A percentile compares a stretch with the other conserved stretches of the same genome.
These are phyloP conservation scores for Idaea aversata DNA, from an alignment of 2,888 invertebrate genomes.

Conservation along the genomic window DNA sequence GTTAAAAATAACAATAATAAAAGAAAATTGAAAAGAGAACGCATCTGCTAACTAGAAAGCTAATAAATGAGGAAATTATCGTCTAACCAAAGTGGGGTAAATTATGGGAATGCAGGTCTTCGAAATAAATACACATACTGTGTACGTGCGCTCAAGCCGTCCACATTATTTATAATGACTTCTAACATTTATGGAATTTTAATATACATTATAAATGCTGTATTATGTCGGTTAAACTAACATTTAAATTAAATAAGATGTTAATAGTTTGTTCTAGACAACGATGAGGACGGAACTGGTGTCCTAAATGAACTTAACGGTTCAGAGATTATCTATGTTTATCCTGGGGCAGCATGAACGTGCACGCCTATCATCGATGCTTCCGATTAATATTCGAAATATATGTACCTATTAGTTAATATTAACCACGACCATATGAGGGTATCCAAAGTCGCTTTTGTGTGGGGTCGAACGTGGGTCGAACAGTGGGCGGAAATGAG, in stretches of 20 bases:
- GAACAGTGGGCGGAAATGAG: slow-evolving; percentile 46
- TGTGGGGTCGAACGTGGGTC: slow-evolving; percentile 22
- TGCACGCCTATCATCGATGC: slow-evolving; percentile 59
- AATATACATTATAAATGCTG: slow-evolving; percentile 30
- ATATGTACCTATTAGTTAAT: slow-evolving; percentile 40
- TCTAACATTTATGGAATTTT: slow-evolving; percentile 38
- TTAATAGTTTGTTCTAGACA: not conserved
- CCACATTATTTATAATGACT: slow-evolving; percentile 42
- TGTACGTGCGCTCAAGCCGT: slow-evolving; percentile 32
- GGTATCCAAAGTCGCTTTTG: slow-evolving; percentile 36
- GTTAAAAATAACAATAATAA: slow-evolving; percentile 3
- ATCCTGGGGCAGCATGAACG: slow-evolving; percentile 59
- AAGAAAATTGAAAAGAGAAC: not conserved
- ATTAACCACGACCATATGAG: slow-evolving; percentile 48
- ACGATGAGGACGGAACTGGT: slow-evolving; percentile 42
- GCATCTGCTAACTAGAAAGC: slow-evolving; percentile 53
- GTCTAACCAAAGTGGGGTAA: slow-evolving; percentile 40
- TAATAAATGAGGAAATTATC: slow-evolving; percentile 53
- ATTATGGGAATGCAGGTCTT: slow-evolving; percentile 52
- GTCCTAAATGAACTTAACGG: slow-evolving; percentile 62
- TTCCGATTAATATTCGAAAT: slow-evolving; percentile 61
- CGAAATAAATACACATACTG: slow-evolving; percentile 37
- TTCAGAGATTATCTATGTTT: slow-evolving; percentile 57
- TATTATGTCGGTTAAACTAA: slow-evolving; percentile 1
- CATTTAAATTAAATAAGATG: not conserved